Base-by-base conservation (phyloP, 1,140 invertebrate genomes). In the Cyclargus thomasi region DNA sequence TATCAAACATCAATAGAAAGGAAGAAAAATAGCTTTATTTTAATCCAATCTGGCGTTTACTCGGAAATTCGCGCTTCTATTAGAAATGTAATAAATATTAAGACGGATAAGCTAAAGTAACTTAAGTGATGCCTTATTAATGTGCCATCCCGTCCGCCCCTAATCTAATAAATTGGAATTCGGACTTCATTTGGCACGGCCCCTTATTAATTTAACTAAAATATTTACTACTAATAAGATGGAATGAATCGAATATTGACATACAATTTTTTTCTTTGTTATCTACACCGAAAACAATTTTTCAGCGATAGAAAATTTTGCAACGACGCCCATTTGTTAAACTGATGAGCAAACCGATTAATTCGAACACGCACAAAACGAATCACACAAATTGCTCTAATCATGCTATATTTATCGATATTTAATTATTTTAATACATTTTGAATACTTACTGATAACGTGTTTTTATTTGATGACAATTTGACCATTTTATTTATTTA, bases 141-240 rank as follows among this genome's bases (percentile, higher is more conserved):
- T 63, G 29, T 63, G 62, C 22, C 62, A 63, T 63, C n/a, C 3
- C 22, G 22, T 20, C 62, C 14, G 59, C 20, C 62, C 16, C 21
- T 63, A 35, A 63, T 63, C 62, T 63, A 63, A 63, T 63, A 63
- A 63, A 63, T 63, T 29, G 62, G 21, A 63, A 63, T 63, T 63
- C 22, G 62, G 62, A 20, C 22, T 29, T 63, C 62, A 22, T 63
- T 63, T 63, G 22, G 62, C 22, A n/a, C 62, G 8, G 62, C 29
- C 23, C 23, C 22, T 63, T 63, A 63, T 63, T 23, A 63, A 63
- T 63, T 63, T 35, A 63, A 16, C 7, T 17, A 18, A n/a, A 63
- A 10, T n/a, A 20, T 63, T 63, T 22, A 8, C 7, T 35, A 35
- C 1, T 29, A 18, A 14, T 22, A 29, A 63, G 22, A 63, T 47